Base-by-base conservation (phyloP, 1,140 invertebrate species). In the Drosophila bocqueti region DNA sequence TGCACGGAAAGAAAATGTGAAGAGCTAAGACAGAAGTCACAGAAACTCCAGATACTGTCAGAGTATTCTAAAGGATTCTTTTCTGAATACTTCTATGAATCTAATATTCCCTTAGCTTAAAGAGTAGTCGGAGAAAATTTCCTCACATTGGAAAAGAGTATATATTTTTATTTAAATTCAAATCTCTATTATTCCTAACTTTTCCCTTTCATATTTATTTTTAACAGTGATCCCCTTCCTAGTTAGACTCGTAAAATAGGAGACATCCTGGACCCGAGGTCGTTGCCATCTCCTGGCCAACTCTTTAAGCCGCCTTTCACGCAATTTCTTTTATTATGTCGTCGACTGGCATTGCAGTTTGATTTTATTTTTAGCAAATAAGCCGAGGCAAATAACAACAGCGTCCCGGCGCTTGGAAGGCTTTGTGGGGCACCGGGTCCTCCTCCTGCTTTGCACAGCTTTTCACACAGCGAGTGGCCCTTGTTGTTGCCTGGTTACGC, bases 331-430 rank as follows among this genome's bases (percentile, higher is more conserved):
- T 80, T 89, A 89, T 81, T 80, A 81, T 75, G 81, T 77, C 72
- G 55, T 69, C 49, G 54, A 62, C 58, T 21, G 54, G 78, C 50
- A 54, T 47, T 77, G 85, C 82, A 90, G 81, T 90, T 89, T 79
- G 85, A 89, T 90, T 90, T 89, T 89, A 84, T 89, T 89, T 90
- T 83, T 81, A 85, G 71, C 85, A 89, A 89, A 85, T 90, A 90
- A 90, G 85, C 81, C 67, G 52, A 81, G 71, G 75, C 74, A 84
- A 90, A 89, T 90, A 89, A 76, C 78, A 84, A 75, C 55, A 83
- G 47, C 47, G 47, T 11, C 60, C 42, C 26, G 36, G 59, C 46
- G 55, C 18, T 65, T 46, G 46, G 45, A 52, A 54, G 75, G 54
- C 54, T 79, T 79, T 76, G 60, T 50, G 65, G 16, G 21, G 9